Conservation (phyloP, 2,797 vertebrate species). For the Myripristis jacobus region DNA sequence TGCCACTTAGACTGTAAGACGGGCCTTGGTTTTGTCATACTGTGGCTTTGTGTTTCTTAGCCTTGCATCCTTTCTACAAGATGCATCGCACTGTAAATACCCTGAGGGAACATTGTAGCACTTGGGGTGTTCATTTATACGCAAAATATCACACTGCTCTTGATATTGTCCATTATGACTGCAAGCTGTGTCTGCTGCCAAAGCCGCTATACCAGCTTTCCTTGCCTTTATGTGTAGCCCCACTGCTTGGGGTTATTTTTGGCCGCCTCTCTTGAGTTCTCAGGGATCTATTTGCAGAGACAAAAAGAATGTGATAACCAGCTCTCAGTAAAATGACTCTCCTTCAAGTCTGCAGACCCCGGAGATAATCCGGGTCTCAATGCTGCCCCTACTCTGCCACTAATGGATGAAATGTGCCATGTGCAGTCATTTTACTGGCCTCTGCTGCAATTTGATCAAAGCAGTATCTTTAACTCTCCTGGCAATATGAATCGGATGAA, state of each 20-base stretch:
- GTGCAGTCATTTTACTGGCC: conserved; percentile 18
- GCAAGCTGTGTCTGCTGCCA: conserved; percentile 20
- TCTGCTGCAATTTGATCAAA: conserved; percentile 11
- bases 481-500: neutral
- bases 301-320: conserved; percentile 59
- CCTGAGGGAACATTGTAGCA: conserved; percentile 8
- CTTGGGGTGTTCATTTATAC: conserved; percentile 10
- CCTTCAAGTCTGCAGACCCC: conserved; percentile 31
- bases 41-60: neutral
- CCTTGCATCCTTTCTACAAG: neutral
- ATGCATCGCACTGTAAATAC: conserved; percentile 2
- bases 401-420: conserved; percentile 32
- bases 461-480: neutral
- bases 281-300: conserved; percentile 62
- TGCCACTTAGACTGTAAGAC: conserved; percentile 9
- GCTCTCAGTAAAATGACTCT: conserved; percentile 49
- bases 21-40: neutral
- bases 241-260: conserved; percentile 65
- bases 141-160: conserved; percentile 5
- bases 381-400: conserved; percentile 23
- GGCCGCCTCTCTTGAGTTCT: conserved; percentile 56
- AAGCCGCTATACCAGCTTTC: conserved; percentile 37
- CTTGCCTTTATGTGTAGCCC: conserved; percentile 34
- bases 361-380: conserved; percentile 36
- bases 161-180: conserved; percentile 12